Evolutionary conservation across 2,888 invertebrate species (phyloP).

Genomic region (Sphaeridia pumilis): DNA sequence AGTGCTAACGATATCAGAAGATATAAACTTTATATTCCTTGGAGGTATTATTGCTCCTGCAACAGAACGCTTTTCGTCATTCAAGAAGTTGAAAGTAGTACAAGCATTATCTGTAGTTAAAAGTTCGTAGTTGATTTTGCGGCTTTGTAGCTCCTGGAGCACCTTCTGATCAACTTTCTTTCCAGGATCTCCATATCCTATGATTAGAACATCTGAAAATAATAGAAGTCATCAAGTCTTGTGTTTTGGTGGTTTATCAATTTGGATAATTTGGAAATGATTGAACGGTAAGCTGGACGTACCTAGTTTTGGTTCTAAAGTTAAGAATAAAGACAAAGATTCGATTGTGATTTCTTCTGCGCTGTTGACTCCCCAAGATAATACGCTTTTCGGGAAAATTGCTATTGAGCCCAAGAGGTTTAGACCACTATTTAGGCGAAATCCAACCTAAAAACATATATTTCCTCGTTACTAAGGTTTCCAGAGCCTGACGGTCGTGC

Average conservation of each 20-base stretch:
- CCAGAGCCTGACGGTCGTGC: too few species aligned
- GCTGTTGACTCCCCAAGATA: conserved; percentile 68
- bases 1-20: conserved; percentile 19
- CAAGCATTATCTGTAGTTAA: conserved; percentile 72
- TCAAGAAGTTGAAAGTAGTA: conserved; percentile 82
- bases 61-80: conserved; percentile 61
- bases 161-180: conserved; percentile 41
- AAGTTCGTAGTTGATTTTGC: conserved; percentile 62
- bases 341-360: conserved; percentile 59
- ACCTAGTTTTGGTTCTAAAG: conserved; percentile 76
- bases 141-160: conserved; percentile 39
- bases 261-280: neutral
- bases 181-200: conserved; percentile 56
- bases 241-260: neutral
- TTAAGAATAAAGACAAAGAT: conserved; percentile 61
- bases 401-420: conserved; percentile 69
- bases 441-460: conserved; percentile 53
- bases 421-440: conserved; percentile 65
- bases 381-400: conserved; percentile 66
- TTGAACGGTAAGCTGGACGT: too few species aligned
- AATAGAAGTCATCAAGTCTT: neutral
- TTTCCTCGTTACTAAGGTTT: too few species aligned
- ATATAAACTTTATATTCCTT: conserved; percentile 23
- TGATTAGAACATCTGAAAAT: conserved; percentile 44
- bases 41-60: conserved; percentile 48